Evolutionary conservation across 1,140 invertebrate genomes (phyloP).

Genomic region (Bombus ignitus): DNA sequence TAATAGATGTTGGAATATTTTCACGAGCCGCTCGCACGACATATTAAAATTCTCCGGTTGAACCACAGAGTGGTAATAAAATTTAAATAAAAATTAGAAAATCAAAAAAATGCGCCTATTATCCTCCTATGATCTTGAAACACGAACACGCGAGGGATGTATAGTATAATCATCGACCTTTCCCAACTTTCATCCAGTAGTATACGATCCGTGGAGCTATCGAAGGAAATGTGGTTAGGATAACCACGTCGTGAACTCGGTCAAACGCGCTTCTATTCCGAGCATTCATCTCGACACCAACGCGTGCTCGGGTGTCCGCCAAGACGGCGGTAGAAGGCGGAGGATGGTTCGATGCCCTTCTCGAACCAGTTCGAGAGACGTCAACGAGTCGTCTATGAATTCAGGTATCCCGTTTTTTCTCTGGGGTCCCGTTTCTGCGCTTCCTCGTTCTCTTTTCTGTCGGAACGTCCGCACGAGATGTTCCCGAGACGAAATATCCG

Average conservation of each 20-base stretch:
- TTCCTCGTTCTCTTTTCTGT: conserved; percentile 10
- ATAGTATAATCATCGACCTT: too few species aligned
- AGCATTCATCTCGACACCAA: conserved; percentile 15
- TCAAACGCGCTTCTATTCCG: conserved; percentile 18
- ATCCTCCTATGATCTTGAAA: too few species aligned
- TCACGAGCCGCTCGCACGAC: too few species aligned
- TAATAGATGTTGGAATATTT: too few species aligned
- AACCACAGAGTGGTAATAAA: too few species aligned
- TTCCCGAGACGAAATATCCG: background rate
- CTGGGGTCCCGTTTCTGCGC: conserved; percentile 23
- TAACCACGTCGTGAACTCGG: conserved; percentile 7
- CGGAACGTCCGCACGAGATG: background rate
- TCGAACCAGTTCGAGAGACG: conserved; percentile 39
- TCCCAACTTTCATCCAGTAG: too few species aligned
- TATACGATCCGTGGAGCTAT: background rate
- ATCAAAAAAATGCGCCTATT: too few species aligned
- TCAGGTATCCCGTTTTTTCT: conserved; percentile 25
- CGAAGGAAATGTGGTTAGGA: background rate
- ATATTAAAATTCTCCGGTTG: too few species aligned
- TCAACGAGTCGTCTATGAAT: conserved; percentile 43
- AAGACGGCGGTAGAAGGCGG: background rate
- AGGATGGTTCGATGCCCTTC: conserved; percentile 38
- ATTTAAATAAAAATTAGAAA: too few species aligned
- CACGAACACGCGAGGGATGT: too few species aligned
- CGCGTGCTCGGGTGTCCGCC: background rate